Evolutionary conservation across 2,888 invertebrate genomes (phyloP).

Genomic region (Teinopalpus imperialis): DNA sequence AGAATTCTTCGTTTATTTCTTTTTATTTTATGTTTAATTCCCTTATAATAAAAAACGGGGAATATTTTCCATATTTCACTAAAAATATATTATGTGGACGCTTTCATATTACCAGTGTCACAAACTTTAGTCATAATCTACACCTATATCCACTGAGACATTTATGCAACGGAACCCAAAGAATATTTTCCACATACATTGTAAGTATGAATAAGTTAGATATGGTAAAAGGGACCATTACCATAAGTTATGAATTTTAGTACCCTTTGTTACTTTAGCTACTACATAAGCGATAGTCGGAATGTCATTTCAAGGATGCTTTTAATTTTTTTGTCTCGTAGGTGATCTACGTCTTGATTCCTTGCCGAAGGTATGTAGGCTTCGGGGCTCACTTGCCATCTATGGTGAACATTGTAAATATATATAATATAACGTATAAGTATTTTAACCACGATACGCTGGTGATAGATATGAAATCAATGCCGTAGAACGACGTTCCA

Average conservation of each 20-base stretch:
- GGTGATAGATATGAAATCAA: too few species aligned
- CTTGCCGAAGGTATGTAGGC: too few species aligned
- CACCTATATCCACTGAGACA: not conserved
- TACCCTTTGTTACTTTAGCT: constrained; percentile 13
- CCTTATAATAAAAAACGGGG: too few species aligned
- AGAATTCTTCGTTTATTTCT: too few species aligned
- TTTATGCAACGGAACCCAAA: constrained; percentile 11
- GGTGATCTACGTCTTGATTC: too few species aligned
- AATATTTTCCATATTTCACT: not conserved
- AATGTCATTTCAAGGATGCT: constrained; percentile 9
- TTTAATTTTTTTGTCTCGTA: too few species aligned
- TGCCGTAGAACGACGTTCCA: too few species aligned
- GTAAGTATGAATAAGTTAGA: constrained; percentile 12
- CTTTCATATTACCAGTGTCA: constrained; percentile 1
- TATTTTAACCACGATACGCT: too few species aligned
- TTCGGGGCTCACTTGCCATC: too few species aligned
- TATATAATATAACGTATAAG: too few species aligned
- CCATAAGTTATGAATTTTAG: constrained; percentile 20
- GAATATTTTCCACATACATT: constrained; percentile 17
- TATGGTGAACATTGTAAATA: too few species aligned
- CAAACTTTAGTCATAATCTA: constrained; percentile 12
- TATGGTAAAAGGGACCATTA: constrained; percentile 19
- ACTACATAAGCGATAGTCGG: constrained; percentile 2
- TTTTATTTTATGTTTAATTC: too few species aligned
- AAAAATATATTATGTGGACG: not conserved